A percentile compares a stretch with the other conserved stretches of the same genome.
Evolutionary conservation across 2,797 vertebrate genomes (phyloP).

Genomic region (Staurois parvus): DNA sequence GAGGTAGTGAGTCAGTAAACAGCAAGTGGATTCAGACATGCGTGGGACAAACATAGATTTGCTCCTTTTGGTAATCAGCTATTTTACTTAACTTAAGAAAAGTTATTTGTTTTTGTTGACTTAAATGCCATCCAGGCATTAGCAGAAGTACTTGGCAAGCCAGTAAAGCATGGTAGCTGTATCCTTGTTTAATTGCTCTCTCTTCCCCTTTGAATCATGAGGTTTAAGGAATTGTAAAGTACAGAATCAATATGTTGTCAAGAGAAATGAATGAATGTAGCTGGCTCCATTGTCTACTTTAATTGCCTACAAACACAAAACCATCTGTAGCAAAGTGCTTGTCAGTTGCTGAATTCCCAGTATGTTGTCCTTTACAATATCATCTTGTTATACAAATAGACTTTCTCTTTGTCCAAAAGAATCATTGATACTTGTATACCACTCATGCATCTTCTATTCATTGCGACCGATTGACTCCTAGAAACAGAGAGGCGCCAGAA

Average conservation of each 20-base stretch:
- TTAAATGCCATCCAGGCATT: constrained; percentile 20
- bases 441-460: constrained; percentile 7
- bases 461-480: constrained; percentile 5
- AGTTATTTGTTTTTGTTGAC: constrained; percentile 21
- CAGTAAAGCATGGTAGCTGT: constrained; percentile 24
- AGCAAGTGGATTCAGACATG: no score
- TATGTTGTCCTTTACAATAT: constrained; percentile 39
- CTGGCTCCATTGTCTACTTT: constrained; percentile 48
- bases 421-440: constrained; percentile 27
- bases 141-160: constrained; percentile 19
- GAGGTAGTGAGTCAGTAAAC: no score
- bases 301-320: constrained; percentile 50
- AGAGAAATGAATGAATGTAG: constrained; percentile 25
- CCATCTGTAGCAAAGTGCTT: constrained; percentile 16
- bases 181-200: constrained; percentile 44
- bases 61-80: background rate
- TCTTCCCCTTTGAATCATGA: constrained; percentile 36
- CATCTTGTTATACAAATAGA: constrained; percentile 37
- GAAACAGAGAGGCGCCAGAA: background rate
- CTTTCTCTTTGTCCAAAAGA: constrained; percentile 28
- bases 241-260: constrained; percentile 51
- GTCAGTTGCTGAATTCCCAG: constrained; percentile 21
- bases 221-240: constrained; percentile 41
- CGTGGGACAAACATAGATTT: no score
- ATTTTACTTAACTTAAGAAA: constrained; percentile 22